Evolutionary conservation across 1,140 invertebrate species (phyloP).

Genomic region (Pectinophora gossypiella): DNA sequence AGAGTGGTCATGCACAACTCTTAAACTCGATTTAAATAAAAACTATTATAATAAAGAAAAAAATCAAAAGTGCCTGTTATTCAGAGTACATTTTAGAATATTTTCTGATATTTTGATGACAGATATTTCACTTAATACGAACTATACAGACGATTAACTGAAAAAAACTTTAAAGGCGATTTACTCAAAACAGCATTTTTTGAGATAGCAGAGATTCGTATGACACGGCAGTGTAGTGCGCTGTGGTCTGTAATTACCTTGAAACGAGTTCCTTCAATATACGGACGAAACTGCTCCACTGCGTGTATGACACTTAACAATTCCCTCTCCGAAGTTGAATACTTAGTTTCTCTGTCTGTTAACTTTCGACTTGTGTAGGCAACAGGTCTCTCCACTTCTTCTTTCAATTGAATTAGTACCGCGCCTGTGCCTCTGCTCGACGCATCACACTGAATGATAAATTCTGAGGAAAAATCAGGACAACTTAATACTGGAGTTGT

Average conservation of each 20-base stretch:
- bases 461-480: background rate
- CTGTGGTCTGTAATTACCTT: slow-evolving; percentile 9
- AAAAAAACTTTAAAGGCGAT: too few relatives aligned
- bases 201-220: too few relatives aligned
- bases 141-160: too few relatives aligned
- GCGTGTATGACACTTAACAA: background rate
- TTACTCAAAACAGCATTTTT: too few relatives aligned
- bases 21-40: too few relatives aligned
- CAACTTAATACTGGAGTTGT: background rate
- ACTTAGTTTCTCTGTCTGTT: background rate
- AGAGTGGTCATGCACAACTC: too few relatives aligned
- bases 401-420: background rate
- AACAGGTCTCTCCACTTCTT: background rate
- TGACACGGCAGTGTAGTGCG: too few relatives aligned
- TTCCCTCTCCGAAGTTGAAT: slow-evolving; percentile 4
- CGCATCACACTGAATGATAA: slow-evolving; percentile 6
- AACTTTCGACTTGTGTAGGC: background rate
- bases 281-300: slow-evolving; percentile 1
- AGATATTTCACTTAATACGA: too few relatives aligned
- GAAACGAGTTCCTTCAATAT: slow-evolving; percentile 6
- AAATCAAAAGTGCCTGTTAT: too few relatives aligned
- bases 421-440: background rate
- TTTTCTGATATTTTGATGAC: too few relatives aligned
- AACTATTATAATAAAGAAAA: too few relatives aligned
- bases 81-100: too few relatives aligned